Percentiles rank a stretch among this genome's conserved stretches.
Conservation (phyloP, 2,797 vertebrate genomes). For the Esox masquinongy region DNA sequence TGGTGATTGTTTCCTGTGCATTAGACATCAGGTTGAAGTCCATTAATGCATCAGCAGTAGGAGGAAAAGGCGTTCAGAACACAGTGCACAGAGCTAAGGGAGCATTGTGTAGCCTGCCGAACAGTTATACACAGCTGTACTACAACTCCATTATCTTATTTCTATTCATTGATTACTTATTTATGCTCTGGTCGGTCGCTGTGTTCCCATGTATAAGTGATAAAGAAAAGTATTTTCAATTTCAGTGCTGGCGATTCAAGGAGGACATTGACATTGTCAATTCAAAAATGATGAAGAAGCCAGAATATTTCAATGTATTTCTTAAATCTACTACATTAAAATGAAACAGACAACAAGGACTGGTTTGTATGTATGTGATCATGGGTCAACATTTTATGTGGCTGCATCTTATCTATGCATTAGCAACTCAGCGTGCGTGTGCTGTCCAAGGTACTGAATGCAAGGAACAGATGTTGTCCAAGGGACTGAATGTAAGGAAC, state of each 20-base stretch:
- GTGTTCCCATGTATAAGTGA: constrained; percentile 41
- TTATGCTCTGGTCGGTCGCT: constrained; percentile 39
- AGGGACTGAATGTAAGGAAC: background rate
- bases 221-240: constrained; percentile 22
- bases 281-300: background rate
- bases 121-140: constrained; percentile 24
- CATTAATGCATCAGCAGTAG: constrained; percentile 43
- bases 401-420: background rate
- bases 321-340: background rate
- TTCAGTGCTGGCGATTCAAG: background rate
- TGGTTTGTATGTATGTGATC: background rate
- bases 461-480: background rate
- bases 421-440: background rate
- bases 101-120: constrained; percentile 4
- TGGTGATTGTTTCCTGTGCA: constrained; percentile 37
- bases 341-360: background rate
- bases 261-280: background rate
- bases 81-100: constrained; percentile 17
- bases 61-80: constrained; percentile 26
- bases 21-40: constrained; percentile 40
- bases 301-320: background rate
- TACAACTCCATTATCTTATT: constrained; percentile 36
- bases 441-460: constrained; percentile 1
- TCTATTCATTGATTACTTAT: constrained; percentile 41
- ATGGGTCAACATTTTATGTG: background rate